Percentiles rank a stretch among this genome's conserved stretches.
Evolutionary conservation across 2,113 vertebrate genomes (phyloP).

Genomic region (Odontophorus gujanensis): DNA sequence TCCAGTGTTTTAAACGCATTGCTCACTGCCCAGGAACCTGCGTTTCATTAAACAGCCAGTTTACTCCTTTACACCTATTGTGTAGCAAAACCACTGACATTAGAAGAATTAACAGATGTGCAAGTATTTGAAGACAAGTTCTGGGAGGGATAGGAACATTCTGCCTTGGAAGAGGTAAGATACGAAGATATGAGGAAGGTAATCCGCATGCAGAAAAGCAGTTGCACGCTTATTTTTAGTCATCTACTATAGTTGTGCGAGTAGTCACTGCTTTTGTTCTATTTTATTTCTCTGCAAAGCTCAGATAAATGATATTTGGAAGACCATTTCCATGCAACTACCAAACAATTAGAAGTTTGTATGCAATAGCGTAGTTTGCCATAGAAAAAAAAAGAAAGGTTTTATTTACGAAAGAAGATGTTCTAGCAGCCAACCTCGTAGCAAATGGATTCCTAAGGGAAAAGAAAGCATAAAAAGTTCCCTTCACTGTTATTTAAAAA

Average conservation of each 20-base stretch:
- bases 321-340: not conserved
- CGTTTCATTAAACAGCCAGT: conserved; percentile 47
- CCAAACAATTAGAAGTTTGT: not conserved
- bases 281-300: not conserved
- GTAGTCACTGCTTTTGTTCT: not conserved
- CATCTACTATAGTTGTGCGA: not conserved
- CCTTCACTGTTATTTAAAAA: not conserved
- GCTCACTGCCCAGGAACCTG: conserved; percentile 18
- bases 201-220: not conserved
- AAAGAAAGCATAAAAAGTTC: not conserved
- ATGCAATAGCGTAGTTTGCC: not conserved
- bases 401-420: not conserved
- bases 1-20: not conserved
- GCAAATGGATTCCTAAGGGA: not conserved
- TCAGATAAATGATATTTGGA: not conserved
- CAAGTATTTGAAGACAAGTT: not conserved
- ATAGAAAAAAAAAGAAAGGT: not conserved
- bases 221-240: not conserved
- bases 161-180: not conserved
- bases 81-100: not conserved
- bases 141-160: not conserved
- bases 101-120: not conserved
- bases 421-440: not conserved
- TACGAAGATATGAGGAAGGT: not conserved
- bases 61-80: conserved; percentile 5